Evolutionary conservation across 2,113 vertebrate species (phyloP).

Genomic region (Antidorcas marsupialis): DNA sequence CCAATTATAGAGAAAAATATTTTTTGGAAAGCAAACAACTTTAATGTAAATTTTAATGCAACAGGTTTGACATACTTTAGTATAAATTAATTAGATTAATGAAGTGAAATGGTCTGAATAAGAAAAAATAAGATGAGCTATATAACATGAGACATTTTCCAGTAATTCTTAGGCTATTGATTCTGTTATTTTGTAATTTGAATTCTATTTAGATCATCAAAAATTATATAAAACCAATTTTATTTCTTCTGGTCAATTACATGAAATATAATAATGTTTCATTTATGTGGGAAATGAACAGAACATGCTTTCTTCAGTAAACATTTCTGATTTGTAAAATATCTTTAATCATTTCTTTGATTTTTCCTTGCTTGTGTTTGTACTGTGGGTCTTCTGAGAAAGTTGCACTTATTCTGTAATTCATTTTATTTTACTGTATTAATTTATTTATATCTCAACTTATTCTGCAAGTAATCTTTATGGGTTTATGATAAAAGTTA

Average conservation of each 20-base stretch:
- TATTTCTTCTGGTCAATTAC: conserved; percentile 38
- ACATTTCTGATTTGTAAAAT: conserved; percentile 45
- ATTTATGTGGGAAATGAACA: conserved; percentile 45
- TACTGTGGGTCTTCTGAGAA: neutral
- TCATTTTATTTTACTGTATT: conserved; percentile 1
- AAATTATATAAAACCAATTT: conserved; percentile 33
- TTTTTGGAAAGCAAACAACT: conserved; percentile 24
- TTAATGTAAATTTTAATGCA: conserved; percentile 49
- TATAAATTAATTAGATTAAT: conserved; percentile 66
- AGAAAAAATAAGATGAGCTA: conserved; percentile 52
- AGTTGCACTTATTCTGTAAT: neutral
- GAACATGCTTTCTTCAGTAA: conserved; percentile 22
- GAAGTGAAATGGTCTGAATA: conserved; percentile 46
- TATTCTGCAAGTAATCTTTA: neutral
- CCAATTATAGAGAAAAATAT: conserved; percentile 36
- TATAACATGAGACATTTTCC: neutral
- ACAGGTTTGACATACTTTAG: conserved; percentile 20
- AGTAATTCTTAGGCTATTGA: neutral
- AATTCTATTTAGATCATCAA: conserved; percentile 57
- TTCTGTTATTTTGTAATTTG: conserved; percentile 58
- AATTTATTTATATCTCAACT: neutral
- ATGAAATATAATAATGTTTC: conserved; percentile 23
- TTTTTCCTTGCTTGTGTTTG: conserved; percentile 5
- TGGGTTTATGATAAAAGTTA: neutral
- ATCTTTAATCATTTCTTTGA: conserved; percentile 29